phyloP scores from a whole-genome alignment of 2,888 invertebrate species.

The Andrena bicolor region DNA sequence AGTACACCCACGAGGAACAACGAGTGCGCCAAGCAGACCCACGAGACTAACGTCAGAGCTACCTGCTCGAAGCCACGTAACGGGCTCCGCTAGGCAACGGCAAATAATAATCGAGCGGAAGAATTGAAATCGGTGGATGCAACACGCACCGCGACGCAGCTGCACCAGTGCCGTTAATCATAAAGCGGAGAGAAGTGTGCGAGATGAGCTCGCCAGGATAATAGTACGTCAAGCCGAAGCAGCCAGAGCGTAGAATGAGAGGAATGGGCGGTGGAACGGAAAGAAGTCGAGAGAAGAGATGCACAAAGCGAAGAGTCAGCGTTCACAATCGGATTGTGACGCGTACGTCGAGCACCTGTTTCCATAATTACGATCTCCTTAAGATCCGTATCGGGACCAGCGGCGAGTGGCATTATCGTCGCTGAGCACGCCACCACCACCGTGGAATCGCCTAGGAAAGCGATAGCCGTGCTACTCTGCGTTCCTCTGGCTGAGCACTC shows the following conservation, averaged over 20 bases:
- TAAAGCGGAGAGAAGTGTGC: constrained; percentile 38
- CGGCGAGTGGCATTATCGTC: constrained; percentile 64
- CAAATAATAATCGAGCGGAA: constrained; percentile 60
- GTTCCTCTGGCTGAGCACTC: constrained; percentile 22
- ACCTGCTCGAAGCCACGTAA: constrained; percentile 23
- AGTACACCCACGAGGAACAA: not conserved
- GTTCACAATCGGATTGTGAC: constrained; percentile 73
- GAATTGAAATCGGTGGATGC: constrained; percentile 62
- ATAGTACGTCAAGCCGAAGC: constrained; percentile 34
- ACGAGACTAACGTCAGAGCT: not conserved
- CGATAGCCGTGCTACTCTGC: constrained; percentile 39
- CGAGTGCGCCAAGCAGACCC: not conserved
- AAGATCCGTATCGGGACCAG: constrained; percentile 67
- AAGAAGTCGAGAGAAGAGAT: not conserved
- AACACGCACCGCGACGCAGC: constrained; percentile 63
- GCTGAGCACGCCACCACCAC: constrained; percentile 26
- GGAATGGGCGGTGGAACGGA: constrained; percentile 16
- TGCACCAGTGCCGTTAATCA: constrained; percentile 69
- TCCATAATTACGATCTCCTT: constrained; percentile 76
- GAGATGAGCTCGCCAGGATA: constrained; percentile 52
- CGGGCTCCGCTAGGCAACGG: constrained; percentile 31
- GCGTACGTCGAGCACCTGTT: constrained; percentile 78
- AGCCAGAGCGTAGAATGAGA: constrained; percentile 6
- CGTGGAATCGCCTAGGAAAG: constrained; percentile 56
- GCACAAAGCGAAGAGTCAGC: constrained; percentile 35